Percentiles rank a stretch among this genome's conserved stretches.
phyloP scores from a whole-genome alignment of 2,113 vertebrate genomes.

The pig (Sus scrofa) region DNA sequence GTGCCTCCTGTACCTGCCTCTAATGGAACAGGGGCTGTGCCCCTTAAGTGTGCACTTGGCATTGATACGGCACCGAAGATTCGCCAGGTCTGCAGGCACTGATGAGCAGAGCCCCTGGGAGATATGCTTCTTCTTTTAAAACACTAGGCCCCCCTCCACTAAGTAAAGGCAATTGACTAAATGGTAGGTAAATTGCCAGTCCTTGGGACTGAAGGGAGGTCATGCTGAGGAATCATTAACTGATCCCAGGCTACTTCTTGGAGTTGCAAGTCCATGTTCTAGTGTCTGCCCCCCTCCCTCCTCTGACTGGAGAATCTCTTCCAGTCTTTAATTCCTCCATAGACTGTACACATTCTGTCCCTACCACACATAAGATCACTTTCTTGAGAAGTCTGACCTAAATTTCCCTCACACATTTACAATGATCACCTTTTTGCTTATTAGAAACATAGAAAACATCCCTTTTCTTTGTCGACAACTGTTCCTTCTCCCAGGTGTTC shows the following conservation, averaged over 20 bases:
- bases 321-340: background rate
- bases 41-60: background rate
- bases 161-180: background rate
- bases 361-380: accelerated
- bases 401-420: background rate
- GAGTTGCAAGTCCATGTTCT: background rate
- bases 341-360: background rate
- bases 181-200: background rate
- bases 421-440: background rate
- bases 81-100: background rate
- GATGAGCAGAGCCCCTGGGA: background rate
- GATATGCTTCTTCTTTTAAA: background rate
- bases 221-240: background rate
- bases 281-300: background rate
- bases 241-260: background rate
- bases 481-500: too few relatives aligned
- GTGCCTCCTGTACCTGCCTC: background rate
- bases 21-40: background rate
- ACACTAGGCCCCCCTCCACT: background rate
- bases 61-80: background rate
- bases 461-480: background rate
- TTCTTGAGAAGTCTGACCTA: background rate
- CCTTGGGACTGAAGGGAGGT: background rate
- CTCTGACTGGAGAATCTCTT: too few relatives aligned
- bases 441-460: background rate